These are phyloP conservation scores for Chesias legatella DNA, from an alignment of 2,888 invertebrate species.

Conservation along the genomic window DNA sequence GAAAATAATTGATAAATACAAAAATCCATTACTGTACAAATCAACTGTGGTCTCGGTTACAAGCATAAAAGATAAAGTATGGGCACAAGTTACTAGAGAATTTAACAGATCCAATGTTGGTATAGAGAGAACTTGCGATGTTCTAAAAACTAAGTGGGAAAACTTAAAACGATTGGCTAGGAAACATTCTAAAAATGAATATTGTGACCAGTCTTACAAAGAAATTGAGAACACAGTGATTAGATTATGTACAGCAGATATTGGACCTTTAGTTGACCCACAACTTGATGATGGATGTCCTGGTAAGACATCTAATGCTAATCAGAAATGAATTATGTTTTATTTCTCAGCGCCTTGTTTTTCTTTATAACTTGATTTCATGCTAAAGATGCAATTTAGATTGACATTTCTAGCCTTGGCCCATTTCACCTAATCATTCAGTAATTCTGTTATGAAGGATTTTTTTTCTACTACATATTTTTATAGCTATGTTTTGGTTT, in stretches of 20 bases:
- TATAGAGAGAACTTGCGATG: constrained; percentile 44
- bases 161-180: constrained; percentile 57
- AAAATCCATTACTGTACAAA: constrained; percentile 55
- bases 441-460: too few species aligned
- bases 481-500: too few species aligned
- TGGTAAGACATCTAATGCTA: too few species aligned
- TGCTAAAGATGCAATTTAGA: too few species aligned
- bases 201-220: constrained; percentile 41
- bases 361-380: too few species aligned
- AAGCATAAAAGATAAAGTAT: constrained; percentile 56
- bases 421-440: too few species aligned
- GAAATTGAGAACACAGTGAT: constrained; percentile 41
- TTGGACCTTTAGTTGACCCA: constrained; percentile 6
- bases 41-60: constrained; percentile 44
- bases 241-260: constrained; percentile 18
- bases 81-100: constrained; percentile 54
- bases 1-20: constrained; percentile 53
- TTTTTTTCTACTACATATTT: too few species aligned
- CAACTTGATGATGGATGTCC: constrained; percentile 5
- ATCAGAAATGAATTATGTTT: too few species aligned
- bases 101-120: constrained; percentile 51
- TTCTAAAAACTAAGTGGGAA: constrained; percentile 62
- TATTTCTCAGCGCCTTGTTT: too few species aligned
- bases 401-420: too few species aligned
- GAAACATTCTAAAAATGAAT: constrained; percentile 47